Percentiles rank a stretch among this genome's conserved stretches.
These are phyloP conservation scores for Enoplosus armatus DNA, from an alignment of 2,797 vertebrate species.

Conservation along the genomic window DNA sequence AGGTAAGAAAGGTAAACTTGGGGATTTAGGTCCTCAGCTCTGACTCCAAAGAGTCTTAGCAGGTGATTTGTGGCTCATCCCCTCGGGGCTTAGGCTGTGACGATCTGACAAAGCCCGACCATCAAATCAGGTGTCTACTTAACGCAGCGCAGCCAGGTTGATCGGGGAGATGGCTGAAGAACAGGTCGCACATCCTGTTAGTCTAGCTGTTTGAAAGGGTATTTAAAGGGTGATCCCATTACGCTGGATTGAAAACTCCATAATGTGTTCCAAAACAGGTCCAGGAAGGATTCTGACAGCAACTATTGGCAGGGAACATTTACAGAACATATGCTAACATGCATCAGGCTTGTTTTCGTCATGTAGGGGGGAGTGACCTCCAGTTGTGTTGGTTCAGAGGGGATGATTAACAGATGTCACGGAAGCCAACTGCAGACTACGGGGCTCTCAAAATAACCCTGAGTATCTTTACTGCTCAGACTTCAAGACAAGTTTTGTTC, in stretches of 20 bases:
- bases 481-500: neutral
- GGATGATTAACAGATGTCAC: conserved; percentile 28
- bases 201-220: conserved; percentile 73
- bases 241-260: conserved; percentile 70
- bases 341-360: conserved; percentile 35
- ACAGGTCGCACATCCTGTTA: conserved; percentile 70
- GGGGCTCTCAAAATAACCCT: neutral
- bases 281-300: conserved; percentile 70
- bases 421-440: neutral
- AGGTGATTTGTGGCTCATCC: conserved; percentile 93
- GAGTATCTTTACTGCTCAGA: neutral
- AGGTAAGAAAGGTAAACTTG: conserved; percentile 88
- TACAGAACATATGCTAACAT: conserved; percentile 43
- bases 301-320: conserved; percentile 44
- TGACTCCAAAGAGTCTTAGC: conserved; percentile 90
- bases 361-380: neutral
- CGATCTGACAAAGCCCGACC: conserved; percentile 81
- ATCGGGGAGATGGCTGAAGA: conserved; percentile 64
- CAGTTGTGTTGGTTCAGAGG: conserved; percentile 13
- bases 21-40: conserved; percentile 89
- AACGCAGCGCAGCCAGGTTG: conserved; percentile 69
- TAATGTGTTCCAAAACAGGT: conserved; percentile 67
- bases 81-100: conserved; percentile 84
- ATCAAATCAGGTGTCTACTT: conserved; percentile 81
- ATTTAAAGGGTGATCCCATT: conserved; percentile 79